Conservation (phyloP, 1,140 invertebrate species). For the Drosophila auraria region DNA sequence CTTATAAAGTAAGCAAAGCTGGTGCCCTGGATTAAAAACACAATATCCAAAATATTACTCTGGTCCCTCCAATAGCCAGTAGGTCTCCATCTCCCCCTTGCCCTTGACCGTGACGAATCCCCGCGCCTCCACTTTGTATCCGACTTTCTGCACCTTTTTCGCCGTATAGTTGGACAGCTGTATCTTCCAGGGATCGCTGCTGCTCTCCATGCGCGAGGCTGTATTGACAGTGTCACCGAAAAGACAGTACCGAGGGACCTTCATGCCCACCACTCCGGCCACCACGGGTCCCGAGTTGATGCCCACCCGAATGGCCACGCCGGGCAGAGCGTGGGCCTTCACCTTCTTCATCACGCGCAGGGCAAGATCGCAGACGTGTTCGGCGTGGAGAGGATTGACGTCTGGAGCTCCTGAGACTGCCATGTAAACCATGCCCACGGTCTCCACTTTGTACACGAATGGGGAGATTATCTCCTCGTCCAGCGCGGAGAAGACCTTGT, state of each 20-base stretch:
- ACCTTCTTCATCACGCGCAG: slow-evolving; percentile 89
- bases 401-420: slow-evolving; percentile 94
- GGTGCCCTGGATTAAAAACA: slow-evolving; percentile 3
- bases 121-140: slow-evolving; percentile 88
- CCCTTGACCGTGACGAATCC: slow-evolving; percentile 92
- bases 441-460: slow-evolving; percentile 90
- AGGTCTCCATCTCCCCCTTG: slow-evolving; percentile 95
- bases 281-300: slow-evolving; percentile 92
- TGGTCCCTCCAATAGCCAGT: slow-evolving; percentile 88
- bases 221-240: slow-evolving; percentile 96
- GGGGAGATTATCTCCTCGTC: slow-evolving; percentile 86
- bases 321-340: slow-evolving; percentile 86
- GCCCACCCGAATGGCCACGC: slow-evolving; percentile 89
- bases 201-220: slow-evolving; percentile 91
- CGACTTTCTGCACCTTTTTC: slow-evolving; percentile 81
- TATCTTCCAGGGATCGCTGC: slow-evolving; percentile 82
- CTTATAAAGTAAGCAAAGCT: slow-evolving; percentile 6
- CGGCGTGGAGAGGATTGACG: slow-evolving; percentile 90
- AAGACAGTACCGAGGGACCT: slow-evolving; percentile 91
- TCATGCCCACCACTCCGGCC: slow-evolving; percentile 91
- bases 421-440: slow-evolving; percentile 95
- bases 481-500: slow-evolving; percentile 93
- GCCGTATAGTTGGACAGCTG: slow-evolving; percentile 84
- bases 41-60: slow-evolving; percentile 13
- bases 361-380: slow-evolving; percentile 92